Base-by-base conservation (phyloP, 2,113 vertebrate species). In the Amphilophus citrinellus region DNA sequence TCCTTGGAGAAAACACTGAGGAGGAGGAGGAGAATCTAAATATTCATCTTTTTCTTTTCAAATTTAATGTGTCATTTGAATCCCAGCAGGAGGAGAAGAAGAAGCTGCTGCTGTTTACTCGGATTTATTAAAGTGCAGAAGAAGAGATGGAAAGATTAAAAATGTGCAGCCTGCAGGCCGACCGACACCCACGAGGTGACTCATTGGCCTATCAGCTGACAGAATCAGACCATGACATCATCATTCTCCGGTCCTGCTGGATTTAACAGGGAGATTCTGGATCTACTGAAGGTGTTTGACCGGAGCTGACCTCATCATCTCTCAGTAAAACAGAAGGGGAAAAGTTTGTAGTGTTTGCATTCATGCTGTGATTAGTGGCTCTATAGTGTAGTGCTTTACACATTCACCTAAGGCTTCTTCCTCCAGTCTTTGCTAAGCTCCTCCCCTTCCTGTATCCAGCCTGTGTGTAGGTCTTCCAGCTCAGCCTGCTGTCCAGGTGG, bases 101-200 rank as follows among this genome's bases (percentile, higher is more conserved):
- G 78, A 53, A 13, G 27, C 50, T n/a, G 76, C 27, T 50, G 75
- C 59, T 17, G 77, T 63, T 63, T 58, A 61, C 30, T 68, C 7
- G 4, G 32, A 37, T 71, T 80, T 60, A 85, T 85, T 76, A 85
- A 44, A 65, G 18, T 20, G 59, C 77, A 85, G 83, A 73, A 44
- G 63, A 75, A 75, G 32, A 79, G n/a, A 27, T 18, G 32, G 20
- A 47, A 58, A 77, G 76, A 50, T 50, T 61, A 71, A 50, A 71
- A 44, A 24, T 47, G 42, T 71, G 24, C 76, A 42, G 24, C 2
- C 15, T 71, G 24, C 15, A 2, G 42, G 79, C 37, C 37, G 42
- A 22, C 63, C 11, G 76, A 18, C 8, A 2, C 76, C 76, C 7
- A 39, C 27, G 7, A 4, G 35, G 75, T 53, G 62, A 61, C 17